These are phyloP conservation scores for Arbacia lixula DNA, from an alignment of 53 echinoderm and acorn worm genomes.

Conservation along the genomic window DNA sequence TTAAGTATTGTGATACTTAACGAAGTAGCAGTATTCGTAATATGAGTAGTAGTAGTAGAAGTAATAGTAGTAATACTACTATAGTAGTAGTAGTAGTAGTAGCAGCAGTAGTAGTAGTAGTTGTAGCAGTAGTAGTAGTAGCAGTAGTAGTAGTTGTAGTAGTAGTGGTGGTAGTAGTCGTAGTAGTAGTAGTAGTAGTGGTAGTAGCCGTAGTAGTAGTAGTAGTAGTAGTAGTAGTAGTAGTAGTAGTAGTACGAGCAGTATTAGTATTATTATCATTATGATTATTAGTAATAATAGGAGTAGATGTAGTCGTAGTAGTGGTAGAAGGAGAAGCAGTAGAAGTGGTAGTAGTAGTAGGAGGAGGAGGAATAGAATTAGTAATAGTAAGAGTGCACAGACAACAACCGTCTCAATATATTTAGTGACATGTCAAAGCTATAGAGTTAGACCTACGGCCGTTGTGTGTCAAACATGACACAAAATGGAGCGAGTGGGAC, in stretches of 20 bases:
- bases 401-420: too few relatives aligned
- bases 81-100: not conserved
- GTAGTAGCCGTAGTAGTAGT: too few relatives aligned
- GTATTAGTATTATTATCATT: not conserved
- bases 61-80: not conserved
- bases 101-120: not conserved
- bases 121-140: not conserved
- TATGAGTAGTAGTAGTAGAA: not conserved
- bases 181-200: too few relatives aligned
- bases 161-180: not conserved
- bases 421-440: too few relatives aligned
- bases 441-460: too few relatives aligned
- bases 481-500: too few relatives aligned
- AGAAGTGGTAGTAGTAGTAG: conserved; percentile 1
- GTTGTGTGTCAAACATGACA: too few relatives aligned
- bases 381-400: conserved; percentile 10
- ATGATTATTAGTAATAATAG: not conserved
- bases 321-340: not conserved
- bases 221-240: not conserved
- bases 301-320: not conserved
- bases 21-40: not conserved
- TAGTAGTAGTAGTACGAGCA: not conserved
- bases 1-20: not conserved
- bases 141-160: conserved; percentile 11
- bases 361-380: not conserved